Evolutionary conservation across 64 coral and sea anemone genomes (phyloP), one percentile per base, ranked within the genome.

Genomic region (Montipora sp.): DNA sequence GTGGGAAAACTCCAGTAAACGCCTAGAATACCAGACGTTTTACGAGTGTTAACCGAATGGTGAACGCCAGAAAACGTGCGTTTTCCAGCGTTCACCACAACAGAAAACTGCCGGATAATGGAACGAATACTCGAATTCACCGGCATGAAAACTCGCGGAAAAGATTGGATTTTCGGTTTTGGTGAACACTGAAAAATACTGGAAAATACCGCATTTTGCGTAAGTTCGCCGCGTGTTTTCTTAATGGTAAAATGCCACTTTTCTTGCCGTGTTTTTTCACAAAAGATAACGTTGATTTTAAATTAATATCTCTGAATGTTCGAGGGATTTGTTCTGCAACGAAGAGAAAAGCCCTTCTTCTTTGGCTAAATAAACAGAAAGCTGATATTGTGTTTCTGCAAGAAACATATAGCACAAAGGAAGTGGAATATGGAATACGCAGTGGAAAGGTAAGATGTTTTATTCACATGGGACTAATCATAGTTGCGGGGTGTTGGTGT

Each of bases 381-480:
- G 68, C 77, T 16, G 71, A 77, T 19, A 91, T 91, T 57, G 27
- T 84, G 7, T 94, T 90, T 75, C 36, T 94, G 8, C 88, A 94
- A 86, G 87, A 90, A 78, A 87, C 81, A 24, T 77, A 94, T 24
- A 94, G 92, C 44, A 94, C 20, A 48, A n/a, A 51, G 8, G 92
- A 94, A 74, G 11, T 75, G 2, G 87, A 89, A 27, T 83, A 21
- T 89, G 87, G 92, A 78, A 94, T 50, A 61, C 60, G 91, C 63
- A 89, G 71, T 93, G 84, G 77, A 87, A 66, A 87, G 91, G 91
- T 48, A 48, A 94, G 80, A 44, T 83, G 16, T 75, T 94, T 73
- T 94, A 61, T 24, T 80, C 86, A 43, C 92, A 94, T 67, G 87
- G 86, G 12, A 69, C 88, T 16, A 60, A 60, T 50, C 73, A 89